Evolutionary conservation across 2,797 vertebrate genomes (phyloP).

Genomic region (Urosaurus nigricauda): DNA sequence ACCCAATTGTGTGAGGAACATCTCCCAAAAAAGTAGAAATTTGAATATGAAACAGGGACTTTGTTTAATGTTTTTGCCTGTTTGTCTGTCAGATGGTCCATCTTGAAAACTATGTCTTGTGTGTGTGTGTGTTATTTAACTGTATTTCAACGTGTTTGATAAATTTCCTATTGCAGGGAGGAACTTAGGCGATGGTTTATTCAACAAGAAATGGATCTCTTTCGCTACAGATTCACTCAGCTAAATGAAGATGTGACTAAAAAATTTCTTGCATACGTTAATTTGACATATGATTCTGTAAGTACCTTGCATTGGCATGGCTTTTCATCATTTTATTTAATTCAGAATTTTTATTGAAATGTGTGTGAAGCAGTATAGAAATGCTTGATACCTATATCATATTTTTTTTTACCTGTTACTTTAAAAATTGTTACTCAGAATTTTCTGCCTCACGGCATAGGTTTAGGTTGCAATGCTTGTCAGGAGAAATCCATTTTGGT

Average conservation of each 20-base stretch:
- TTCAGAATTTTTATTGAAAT: neutral
- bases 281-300: conserved; percentile 90
- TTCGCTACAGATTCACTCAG: conserved; percentile 87
- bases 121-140: neutral
- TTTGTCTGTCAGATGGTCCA: neutral
- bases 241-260: conserved; percentile 79
- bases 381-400: neutral
- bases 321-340: neutral
- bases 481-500: neutral
- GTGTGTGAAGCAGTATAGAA: neutral
- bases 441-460: neutral
- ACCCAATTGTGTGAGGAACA: neutral
- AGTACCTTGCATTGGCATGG: conserved; percentile 68
- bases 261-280: conserved; percentile 87
- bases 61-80: neutral
- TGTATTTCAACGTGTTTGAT: neutral
- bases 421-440: neutral
- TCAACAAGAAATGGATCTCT: conserved; percentile 97
- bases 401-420: too few relatives aligned
- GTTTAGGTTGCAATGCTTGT: neutral
- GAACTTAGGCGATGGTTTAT: conserved; percentile 98
- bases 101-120: neutral
- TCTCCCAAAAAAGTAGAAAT: neutral
- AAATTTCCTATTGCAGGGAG: conserved; percentile 82
- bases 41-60: neutral